phyloP scores from a whole-genome alignment of 2,797 vertebrate species.

The Aeoliscus strigatus region DNA sequence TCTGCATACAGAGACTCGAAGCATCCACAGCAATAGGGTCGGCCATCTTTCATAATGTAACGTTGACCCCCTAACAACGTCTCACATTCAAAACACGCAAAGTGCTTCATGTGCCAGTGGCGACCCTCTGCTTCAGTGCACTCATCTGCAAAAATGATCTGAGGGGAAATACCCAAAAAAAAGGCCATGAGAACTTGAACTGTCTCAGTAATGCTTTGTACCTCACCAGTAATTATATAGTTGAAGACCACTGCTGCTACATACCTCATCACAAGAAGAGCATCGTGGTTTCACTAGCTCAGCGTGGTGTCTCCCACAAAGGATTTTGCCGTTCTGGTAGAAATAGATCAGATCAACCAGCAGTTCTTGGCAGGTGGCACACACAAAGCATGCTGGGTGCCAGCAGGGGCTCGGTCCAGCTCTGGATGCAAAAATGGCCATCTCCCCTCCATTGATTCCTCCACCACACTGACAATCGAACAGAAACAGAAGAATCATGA shows the following conservation, averaged over 20 bases:
- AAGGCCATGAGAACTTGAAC: not conserved
- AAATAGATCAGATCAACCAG: slow-evolving; percentile 98
- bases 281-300: slow-evolving; percentile 96
- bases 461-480: slow-evolving; percentile 64
- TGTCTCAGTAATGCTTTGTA: not conserved
- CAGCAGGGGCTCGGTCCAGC: slow-evolving; percentile 88
- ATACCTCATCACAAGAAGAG: slow-evolving; percentile 84
- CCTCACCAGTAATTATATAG: no score
- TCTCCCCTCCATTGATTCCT: slow-evolving; percentile 86
- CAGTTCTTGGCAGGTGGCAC: slow-evolving; percentile 87
- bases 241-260: not conserved
- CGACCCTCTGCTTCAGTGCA: slow-evolving; percentile 95
- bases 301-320: slow-evolving; percentile 92
- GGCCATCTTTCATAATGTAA: slow-evolving; percentile 97
- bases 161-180: slow-evolving; percentile 1
- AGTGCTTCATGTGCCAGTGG: slow-evolving; percentile 99
- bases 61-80: slow-evolving; percentile 90
- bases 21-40: slow-evolving; percentile 90
- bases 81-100: slow-evolving; percentile 93
- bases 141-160: slow-evolving; percentile 97
- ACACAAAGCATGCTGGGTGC: slow-evolving; percentile 93
- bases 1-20: slow-evolving; percentile 94
- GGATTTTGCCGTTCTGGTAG: slow-evolving; percentile 90
- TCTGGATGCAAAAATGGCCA: slow-evolving; percentile 91
- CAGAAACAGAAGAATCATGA: slow-evolving; percentile 26